Base-by-base conservation (phyloP, 2,113 vertebrate species). In the Rhinichthys klamathensis region DNA sequence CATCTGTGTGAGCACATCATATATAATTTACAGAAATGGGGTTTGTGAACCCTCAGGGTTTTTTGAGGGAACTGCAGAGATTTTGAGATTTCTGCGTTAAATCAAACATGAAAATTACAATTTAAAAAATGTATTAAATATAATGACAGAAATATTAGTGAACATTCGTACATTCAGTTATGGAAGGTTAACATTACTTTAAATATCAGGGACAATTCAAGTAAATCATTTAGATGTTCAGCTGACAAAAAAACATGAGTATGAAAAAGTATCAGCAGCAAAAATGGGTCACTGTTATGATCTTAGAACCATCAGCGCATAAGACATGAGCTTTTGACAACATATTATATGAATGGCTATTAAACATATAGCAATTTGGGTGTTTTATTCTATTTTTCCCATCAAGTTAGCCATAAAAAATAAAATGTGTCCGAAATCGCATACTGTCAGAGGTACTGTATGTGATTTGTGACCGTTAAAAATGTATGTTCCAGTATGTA, bases 1-100 rank as follows among this genome's bases (percentile, higher is more conserved):
- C 21, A 79, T 79, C 56, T 79, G 76, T 15, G 35, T 18, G 76
- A 41, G 49, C 75, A 79, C 21, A 61, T 38, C 11, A 23, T 79
- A 60, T 41, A 15, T 79, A 23, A 60, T 60, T 60, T 60, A 61
- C 56, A n/a, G 32, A 79, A n/a, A 21, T 4, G 9, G 18, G 23
- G 3, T 70, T 70, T 21, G 12, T 11, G 3, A 41, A 70, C 35
- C 67, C 35, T 23, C 41, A 6, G 10, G 63, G 30, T 3, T 21
- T 67, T 69, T 1, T 23, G 32, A 69, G 16, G 65, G 3, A 5
- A 70, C 67, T 23, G 32, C 32, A 38, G 67, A 67, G 63, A 30
- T 12, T 65, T 65, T 16, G 23, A n/a, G n/a, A 60, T 11, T 25
- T 10, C 23, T 61, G 63, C 15, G 41, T 70, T 1, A 0, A 12